These are phyloP conservation scores for Zeugodacus cucurbitae DNA, from an alignment of 1,140 invertebrate genomes.

Conservation along the genomic window DNA sequence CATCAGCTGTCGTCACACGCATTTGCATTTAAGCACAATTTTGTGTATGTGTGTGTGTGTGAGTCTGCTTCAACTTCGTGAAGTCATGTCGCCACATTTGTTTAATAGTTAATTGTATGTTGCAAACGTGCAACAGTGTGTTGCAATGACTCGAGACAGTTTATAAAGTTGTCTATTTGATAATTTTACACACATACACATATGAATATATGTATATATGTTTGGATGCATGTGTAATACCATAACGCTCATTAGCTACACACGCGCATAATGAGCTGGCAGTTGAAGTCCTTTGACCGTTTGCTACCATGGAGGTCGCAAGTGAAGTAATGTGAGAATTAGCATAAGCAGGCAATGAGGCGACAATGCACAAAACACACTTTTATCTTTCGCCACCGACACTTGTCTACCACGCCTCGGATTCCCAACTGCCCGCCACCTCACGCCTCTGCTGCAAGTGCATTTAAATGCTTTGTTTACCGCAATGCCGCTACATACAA, in stretches of 20 bases:
- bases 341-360: background rate
- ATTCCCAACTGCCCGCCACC: background rate
- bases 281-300: slow-evolving; percentile 25
- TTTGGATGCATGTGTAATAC: background rate
- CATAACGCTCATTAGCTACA: background rate
- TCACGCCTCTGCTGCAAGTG: background rate
- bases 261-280: background rate
- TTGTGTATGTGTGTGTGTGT: background rate
- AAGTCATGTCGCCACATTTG: background rate
- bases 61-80: background rate
- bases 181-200: background rate
- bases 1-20: background rate
- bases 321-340: background rate
- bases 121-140: background rate
- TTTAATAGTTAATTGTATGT: background rate
- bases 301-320: background rate
- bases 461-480: slow-evolving; percentile 15
- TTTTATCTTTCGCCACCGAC: background rate
- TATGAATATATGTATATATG: background rate
- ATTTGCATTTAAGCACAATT: background rate
- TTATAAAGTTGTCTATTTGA: background rate
- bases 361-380: background rate
- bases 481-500: background rate
- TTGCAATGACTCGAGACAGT: background rate
- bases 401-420: background rate